Conservation (phyloP, 2,888 invertebrate genomes). For the Gastracanthus pulcherrimus region DNA sequence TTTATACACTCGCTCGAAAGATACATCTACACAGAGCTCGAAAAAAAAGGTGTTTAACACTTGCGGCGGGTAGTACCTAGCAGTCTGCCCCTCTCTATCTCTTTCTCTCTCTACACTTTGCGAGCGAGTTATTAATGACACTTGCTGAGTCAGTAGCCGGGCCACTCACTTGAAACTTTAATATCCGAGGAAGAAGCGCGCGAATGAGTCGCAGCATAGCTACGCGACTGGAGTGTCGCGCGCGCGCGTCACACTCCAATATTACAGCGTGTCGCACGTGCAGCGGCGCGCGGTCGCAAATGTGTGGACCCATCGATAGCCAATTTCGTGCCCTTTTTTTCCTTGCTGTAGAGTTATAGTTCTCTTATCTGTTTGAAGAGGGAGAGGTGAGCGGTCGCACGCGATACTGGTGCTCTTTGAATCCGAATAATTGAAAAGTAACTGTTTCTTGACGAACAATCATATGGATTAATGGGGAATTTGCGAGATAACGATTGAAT, state of each 20-base stretch:
- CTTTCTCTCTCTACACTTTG: slow-evolving; percentile 55
- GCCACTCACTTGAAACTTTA: slow-evolving; percentile 67
- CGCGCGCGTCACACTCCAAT: background rate
- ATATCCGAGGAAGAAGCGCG: slow-evolving; percentile 61
- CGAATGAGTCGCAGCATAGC: slow-evolving; percentile 26
- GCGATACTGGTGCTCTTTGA: too few relatives aligned
- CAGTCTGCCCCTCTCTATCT: slow-evolving; percentile 29
- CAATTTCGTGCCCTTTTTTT: too few relatives aligned
- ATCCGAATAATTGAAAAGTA: too few relatives aligned
- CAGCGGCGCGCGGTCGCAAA: too few relatives aligned
- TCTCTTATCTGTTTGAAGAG: too few relatives aligned
- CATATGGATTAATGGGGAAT: too few relatives aligned
- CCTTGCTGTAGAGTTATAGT: too few relatives aligned
- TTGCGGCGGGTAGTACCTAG: background rate
- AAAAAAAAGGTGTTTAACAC: background rate
- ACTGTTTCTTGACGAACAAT: too few relatives aligned
- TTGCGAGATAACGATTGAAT: too few relatives aligned
- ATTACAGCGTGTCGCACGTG: background rate
- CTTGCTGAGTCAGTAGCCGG: slow-evolving; percentile 67
- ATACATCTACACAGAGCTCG: background rate
- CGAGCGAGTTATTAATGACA: slow-evolving; percentile 67
- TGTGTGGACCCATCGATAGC: too few relatives aligned
- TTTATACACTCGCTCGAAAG: background rate
- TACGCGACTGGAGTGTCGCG: background rate
- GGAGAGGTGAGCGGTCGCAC: too few relatives aligned